Percentiles rank a stretch among this genome's conserved stretches.
phyloP scores from a whole-genome alignment of 2,113 vertebrate species.

The Oriolus oriolus region DNA sequence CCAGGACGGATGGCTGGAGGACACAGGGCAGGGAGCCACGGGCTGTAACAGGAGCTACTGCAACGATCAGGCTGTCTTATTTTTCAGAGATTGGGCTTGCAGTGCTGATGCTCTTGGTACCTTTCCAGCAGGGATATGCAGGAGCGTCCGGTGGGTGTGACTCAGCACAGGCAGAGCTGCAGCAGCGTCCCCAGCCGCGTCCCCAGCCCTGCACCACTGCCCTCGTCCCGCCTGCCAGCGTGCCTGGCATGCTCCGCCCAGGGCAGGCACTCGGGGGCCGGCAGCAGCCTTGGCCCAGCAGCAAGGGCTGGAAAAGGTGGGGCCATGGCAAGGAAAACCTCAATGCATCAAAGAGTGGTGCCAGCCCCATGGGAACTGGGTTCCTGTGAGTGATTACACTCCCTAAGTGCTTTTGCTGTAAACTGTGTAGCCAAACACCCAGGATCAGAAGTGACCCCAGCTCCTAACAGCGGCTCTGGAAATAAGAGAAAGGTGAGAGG shows the following conservation, averaged over 20 bases:
- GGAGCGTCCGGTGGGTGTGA: neutral
- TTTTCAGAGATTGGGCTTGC: neutral
- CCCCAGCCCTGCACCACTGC: neutral
- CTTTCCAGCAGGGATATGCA: conserved; percentile 24
- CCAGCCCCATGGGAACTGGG: neutral
- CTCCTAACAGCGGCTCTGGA: neutral
- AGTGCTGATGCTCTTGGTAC: conserved; percentile 19
- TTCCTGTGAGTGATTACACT: neutral
- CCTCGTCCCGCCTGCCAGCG: neutral
- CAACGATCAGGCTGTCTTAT: neutral
- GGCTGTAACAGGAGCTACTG: neutral
- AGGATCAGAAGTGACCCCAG: neutral
- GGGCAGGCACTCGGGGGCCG: neutral
- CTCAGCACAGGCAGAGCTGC: conserved; percentile 30
- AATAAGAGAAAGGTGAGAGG: neutral
- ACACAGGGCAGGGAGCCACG: neutral
- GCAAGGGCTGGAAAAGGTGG: neutral
- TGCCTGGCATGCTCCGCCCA: neutral
- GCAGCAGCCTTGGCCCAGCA: neutral
- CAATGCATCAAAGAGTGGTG: neutral
- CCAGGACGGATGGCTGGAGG: neutral
- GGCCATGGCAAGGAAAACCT: neutral
- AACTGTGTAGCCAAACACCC: neutral
- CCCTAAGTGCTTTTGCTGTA: neutral
- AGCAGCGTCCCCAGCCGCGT: neutral